Base-by-base conservation (phyloP, 2,113 vertebrate species). In the Amblyornis subalaris region DNA sequence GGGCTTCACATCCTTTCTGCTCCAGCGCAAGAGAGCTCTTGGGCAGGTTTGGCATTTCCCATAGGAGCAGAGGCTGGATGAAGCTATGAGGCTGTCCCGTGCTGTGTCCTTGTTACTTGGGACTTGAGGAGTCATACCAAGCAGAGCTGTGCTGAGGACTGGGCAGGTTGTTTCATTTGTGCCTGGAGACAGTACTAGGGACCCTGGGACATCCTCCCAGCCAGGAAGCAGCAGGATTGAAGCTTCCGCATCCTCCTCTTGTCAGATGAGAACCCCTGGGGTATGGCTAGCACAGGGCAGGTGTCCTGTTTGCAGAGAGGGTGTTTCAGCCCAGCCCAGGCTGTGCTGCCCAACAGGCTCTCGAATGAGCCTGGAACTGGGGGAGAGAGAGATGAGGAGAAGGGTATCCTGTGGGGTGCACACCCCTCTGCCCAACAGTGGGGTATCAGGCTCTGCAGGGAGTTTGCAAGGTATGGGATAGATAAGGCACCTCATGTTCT, bases 391-490 rank as follows among this genome's bases (percentile, higher is more conserved):
- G 22, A 61, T 21, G 22, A 45, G 17, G 40, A 64, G 29, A 58
- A 12, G 9, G 10, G 10, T 33, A 7, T 7, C 23, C 17, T 16
- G 5, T 6, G 54, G 70, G 12, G 15, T 74, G 31, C 66, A 10
- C 33, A 50, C 2, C 10, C 24, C 25, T 78, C 42, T 76, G 23
- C 45, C 44, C 50, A 36, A 6, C 0, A 0, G 21, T 45, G 42
- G 14, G 3, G 3, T 42, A 16, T 31, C 1, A 3, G 44, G 36
- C 36, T n/a, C 60, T 38, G 47, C 1, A 1, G 25, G 31, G 23
- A 76, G 28, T 58, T 55, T 48, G 77, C 26, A 51, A 73, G 44
- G 11, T 17, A 11, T 1, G 18, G 13, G 12, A 38, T n/a, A 53
- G 61, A 28, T 7, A 66, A 38, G 7, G 36, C 12, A 19, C 8